These are phyloP conservation scores for Tyrannus savana DNA, from an alignment of 2,113 vertebrate species.

Conservation along the genomic window DNA sequence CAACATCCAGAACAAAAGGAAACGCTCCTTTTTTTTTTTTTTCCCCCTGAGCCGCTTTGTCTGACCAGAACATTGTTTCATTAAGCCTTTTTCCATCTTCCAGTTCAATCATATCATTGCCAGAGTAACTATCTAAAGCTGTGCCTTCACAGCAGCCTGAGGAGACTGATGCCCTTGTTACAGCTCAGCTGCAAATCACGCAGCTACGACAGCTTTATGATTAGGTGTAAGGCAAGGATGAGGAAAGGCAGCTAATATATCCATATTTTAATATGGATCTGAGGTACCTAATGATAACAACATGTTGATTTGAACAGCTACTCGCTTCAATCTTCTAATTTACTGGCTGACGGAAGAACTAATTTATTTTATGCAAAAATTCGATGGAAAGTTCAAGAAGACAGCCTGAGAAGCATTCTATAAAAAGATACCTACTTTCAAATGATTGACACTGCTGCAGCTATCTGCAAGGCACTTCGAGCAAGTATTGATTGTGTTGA, in stretches of 20 bases:
- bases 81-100: background rate
- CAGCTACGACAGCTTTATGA: background rate
- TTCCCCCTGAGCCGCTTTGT: background rate
- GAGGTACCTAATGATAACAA: conserved; percentile 14
- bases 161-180: background rate
- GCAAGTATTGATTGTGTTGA: background rate
- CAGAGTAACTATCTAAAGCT: background rate
- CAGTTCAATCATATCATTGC: background rate
- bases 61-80: background rate
- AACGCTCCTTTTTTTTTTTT: background rate
- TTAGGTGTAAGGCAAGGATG: background rate
- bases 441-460: background rate
- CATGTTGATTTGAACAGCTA: conserved; percentile 20
- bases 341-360: background rate
- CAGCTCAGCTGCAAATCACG: conserved; percentile 8
- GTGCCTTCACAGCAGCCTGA: background rate
- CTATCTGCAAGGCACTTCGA: background rate
- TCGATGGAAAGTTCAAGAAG: conserved; percentile 20
- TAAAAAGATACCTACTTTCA: background rate
- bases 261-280: conserved; percentile 36
- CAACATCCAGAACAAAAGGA: background rate
- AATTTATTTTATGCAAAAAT: conserved; percentile 50
- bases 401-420: background rate
- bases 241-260: background rate
- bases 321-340: conserved; percentile 7